phyloP scores from a whole-genome alignment of 2,888 invertebrate species.

The Apamea anceps region DNA sequence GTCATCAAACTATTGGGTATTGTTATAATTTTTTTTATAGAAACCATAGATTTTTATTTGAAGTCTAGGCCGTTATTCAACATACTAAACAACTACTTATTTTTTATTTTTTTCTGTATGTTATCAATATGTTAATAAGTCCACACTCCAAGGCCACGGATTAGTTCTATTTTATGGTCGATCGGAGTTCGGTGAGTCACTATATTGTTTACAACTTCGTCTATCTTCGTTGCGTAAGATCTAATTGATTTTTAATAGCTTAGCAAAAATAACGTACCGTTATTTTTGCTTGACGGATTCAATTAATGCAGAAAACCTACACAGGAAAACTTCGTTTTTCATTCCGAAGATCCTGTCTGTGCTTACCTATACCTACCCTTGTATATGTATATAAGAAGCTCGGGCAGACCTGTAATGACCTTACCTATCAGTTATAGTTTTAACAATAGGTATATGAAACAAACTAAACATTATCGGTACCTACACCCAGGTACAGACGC shows the following conservation, averaged over 20 bases:
- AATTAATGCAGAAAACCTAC: conserved; percentile 5
- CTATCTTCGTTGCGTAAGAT: conserved; percentile 45
- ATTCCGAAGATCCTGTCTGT: neutral
- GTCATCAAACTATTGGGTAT: neutral
- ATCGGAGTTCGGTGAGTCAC: conserved; percentile 49
- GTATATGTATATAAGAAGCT: too few species aligned
- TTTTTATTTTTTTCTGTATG: conserved; percentile 5
- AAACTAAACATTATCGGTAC: too few species aligned
- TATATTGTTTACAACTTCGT: conserved; percentile 36
- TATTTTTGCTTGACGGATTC: conserved; percentile 20
- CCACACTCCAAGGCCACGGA: conserved; percentile 45
- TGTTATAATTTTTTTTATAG: neutral
- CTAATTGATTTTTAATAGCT: conserved; percentile 42
- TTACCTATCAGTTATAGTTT: too few species aligned
- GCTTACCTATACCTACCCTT: neutral
- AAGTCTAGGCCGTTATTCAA: neutral
- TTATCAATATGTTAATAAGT: conserved; percentile 49
- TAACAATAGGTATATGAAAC: too few species aligned
- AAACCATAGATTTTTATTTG: neutral
- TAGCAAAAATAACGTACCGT: neutral
- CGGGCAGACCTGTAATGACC: too few species aligned
- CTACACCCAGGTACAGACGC: too few species aligned
- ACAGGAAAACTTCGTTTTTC: neutral
- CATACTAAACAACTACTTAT: neutral
- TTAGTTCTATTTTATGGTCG: conserved; percentile 45